Base-by-base conservation (phyloP, 2,888 invertebrate genomes). In the Mycogona germanica region DNA sequence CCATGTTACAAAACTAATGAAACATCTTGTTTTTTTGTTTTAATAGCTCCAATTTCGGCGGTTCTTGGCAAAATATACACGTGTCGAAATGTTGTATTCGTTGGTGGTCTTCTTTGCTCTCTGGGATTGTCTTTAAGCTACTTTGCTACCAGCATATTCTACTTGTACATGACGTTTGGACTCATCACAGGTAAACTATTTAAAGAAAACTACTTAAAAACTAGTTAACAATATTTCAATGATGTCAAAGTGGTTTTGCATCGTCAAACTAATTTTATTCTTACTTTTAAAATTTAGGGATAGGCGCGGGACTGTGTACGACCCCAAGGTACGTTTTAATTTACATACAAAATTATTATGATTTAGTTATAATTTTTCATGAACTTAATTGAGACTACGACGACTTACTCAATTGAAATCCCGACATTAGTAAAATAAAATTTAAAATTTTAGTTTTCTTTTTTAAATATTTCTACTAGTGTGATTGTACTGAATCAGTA, bases 51-150 rank as follows among this genome's bases (percentile, higher is more conserved):
- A 0, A 71, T 84, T 0, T 82, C 83, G 0, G 83, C 83, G 56
- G 81, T 82, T 12, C 70, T 84, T 1, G 83, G 83, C 61, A 82
- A 82, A 63, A 70, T 70, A 58, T 73, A 72, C 65, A 71, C 72
- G 1, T 83, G 83, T 59, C 74, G 82, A 0, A 69, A 78, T 2
- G 83, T 84, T 1, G 82, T 82, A 37, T 82, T 83, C 66, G 74
- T 78, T 51, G 83, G 84, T 0, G 84, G 83, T 0, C 68, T 83
- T 45, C 81, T 82, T 67, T 82, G 82, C 62, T 79, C 79, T 0
- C 72, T 80, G 1, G 83, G 83, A 14, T 75, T 84, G 47, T 78
- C 79, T 0, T 69, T 80, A 17, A 81, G 81, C 41, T 82, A 76
- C 67, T 82, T 82, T 67, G 82, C 83, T 57, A 79, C 76, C 5